Conservation (phyloP, 2,888 invertebrate genomes). For the Drosophila antonietae region DNA sequence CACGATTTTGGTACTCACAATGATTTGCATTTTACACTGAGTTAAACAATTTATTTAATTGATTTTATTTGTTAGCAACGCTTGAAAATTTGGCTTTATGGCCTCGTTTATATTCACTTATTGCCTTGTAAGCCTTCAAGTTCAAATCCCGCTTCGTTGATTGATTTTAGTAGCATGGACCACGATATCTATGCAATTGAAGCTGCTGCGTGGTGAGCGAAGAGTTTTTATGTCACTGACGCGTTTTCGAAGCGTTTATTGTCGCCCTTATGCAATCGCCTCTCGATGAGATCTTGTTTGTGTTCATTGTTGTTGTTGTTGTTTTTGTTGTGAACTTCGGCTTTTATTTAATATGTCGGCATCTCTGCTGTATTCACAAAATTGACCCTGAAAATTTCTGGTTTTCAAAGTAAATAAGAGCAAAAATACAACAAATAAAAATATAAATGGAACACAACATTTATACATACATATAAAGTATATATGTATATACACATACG, state of each 20-base stretch:
- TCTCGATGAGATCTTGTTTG: conserved; percentile 54
- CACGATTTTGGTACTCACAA: conserved; percentile 55
- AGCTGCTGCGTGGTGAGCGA: conserved; percentile 51
- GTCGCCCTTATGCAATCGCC: conserved; percentile 76
- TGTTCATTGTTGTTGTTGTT: conserved; percentile 34
- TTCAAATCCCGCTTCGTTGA: conserved; percentile 46
- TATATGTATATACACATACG: neutral
- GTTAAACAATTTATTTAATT: conserved; percentile 30
- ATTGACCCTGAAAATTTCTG: conserved; percentile 82
- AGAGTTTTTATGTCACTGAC: conserved; percentile 63
- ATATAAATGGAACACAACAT: conserved; percentile 32
- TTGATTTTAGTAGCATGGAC: conserved; percentile 42
- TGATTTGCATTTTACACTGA: conserved; percentile 64
- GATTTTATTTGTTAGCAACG: conserved; percentile 35
- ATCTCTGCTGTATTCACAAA: conserved; percentile 54
- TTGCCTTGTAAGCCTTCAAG: conserved; percentile 52
- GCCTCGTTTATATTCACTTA: conserved; percentile 31
- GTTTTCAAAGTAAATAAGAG: conserved; percentile 69
- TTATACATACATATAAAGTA: neutral
- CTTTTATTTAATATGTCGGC: conserved; percentile 37
- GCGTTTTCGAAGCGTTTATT: conserved; percentile 41
- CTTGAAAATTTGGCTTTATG: conserved; percentile 16
- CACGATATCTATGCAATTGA: conserved; percentile 71
- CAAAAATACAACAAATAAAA: conserved; percentile 38
- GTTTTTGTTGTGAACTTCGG: conserved; percentile 43